phyloP scores from a whole-genome alignment of 1,140 invertebrate genomes.

The Meloidogyne hapla region DNA sequence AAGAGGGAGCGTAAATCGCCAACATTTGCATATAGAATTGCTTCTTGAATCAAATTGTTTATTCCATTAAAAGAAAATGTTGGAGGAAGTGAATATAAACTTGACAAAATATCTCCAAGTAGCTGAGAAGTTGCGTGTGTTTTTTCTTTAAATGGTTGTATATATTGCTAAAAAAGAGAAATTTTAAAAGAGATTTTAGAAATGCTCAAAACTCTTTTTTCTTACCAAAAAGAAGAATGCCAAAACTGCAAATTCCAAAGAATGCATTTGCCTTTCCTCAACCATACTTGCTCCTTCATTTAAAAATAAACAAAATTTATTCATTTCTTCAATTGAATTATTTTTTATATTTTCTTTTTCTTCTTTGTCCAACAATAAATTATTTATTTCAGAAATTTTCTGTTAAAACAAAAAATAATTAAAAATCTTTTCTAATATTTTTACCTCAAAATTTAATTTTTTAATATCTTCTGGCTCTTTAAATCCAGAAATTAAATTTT shows the following conservation, averaged over 20 bases:
- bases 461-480: not conserved
- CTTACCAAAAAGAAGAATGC: not conserved
- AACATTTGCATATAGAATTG: not conserved
- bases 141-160: not conserved
- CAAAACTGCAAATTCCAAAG: not conserved
- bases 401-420: not conserved
- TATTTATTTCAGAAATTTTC: not conserved
- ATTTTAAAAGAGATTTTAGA: no score
- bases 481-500: not conserved
- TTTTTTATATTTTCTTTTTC: not conserved
- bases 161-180: not conserved
- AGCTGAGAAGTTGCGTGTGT: not conserved
- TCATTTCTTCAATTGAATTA: not conserved
- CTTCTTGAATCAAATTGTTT: not conserved
- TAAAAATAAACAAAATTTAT: not conserved
- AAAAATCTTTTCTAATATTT: not conserved
- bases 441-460: constrained; percentile 3
- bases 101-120: not conserved
- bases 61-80: not conserved
- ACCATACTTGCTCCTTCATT: not conserved
- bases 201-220: no score
- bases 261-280: not conserved
- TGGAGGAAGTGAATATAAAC: not conserved
- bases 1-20: not conserved
- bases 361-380: not conserved